Conservation (phyloP, 2,113 vertebrate genomes). For the Brachyistius frenatus region DNA sequence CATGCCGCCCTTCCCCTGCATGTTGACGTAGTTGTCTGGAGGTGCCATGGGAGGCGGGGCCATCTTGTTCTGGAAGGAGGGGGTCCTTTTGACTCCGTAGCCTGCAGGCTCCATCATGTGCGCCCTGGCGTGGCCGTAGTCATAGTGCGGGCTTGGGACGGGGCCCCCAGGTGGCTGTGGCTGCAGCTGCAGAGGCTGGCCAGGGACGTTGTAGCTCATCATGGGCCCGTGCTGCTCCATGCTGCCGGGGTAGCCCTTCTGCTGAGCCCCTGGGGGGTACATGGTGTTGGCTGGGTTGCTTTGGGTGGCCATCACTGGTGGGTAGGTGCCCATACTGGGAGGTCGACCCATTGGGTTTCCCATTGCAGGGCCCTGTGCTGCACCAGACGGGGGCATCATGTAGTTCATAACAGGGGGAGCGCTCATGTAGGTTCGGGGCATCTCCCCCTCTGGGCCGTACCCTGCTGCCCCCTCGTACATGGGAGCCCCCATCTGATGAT, state of each 20-base stretch:
- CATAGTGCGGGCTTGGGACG: constrained; percentile 87
- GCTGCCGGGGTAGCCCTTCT: constrained; percentile 88
- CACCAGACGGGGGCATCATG: constrained; percentile 87
- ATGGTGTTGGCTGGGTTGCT: constrained; percentile 77
- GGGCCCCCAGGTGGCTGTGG: constrained; percentile 84
- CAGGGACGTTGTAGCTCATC: constrained; percentile 87
- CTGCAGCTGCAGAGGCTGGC: constrained; percentile 88
- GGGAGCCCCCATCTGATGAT: constrained; percentile 88
- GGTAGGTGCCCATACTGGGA: constrained; percentile 84
- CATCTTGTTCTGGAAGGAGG: constrained; percentile 96
- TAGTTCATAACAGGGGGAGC: constrained; percentile 88
- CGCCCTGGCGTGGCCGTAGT: constrained; percentile 85
- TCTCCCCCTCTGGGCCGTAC: constrained; percentile 89
- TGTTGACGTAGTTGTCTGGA: constrained; percentile 86
- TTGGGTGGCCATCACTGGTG: constrained; percentile 79
- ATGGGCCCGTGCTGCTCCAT: constrained; percentile 88
- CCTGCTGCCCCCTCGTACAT: constrained; percentile 87
- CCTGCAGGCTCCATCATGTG: constrained; percentile 90
- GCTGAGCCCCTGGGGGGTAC: constrained; percentile 82
- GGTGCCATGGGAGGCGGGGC: constrained; percentile 75
- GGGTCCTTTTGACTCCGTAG: constrained; percentile 93
- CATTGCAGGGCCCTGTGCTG: constrained; percentile 86
- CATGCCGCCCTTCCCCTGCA: constrained; percentile 88
- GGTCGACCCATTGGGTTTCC: constrained; percentile 87
- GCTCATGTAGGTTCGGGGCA: constrained; percentile 88